These are phyloP conservation scores for Trichonephila clavata DNA, from an alignment of 1,140 invertebrate genomes.

Conservation along the genomic window DNA sequence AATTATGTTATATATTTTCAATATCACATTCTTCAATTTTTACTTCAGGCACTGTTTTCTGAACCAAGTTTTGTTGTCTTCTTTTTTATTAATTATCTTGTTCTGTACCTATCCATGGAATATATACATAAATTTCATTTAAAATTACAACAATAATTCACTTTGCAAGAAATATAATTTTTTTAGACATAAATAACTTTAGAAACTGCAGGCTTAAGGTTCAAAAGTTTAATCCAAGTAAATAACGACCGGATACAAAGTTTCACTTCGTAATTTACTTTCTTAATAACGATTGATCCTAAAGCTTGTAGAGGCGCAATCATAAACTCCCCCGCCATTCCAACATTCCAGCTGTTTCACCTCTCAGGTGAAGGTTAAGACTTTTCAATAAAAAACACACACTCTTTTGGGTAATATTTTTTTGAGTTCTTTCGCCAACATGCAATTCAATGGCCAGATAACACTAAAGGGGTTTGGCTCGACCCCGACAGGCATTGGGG, in stretches of 20 bases:
- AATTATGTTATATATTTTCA: too few species aligned
- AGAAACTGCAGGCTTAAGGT: not conserved
- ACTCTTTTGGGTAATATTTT: constrained; percentile 6
- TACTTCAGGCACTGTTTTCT: too few species aligned
- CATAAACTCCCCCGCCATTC: constrained; percentile 32
- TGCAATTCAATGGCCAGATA: constrained; percentile 13
- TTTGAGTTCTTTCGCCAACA: constrained; percentile 26
- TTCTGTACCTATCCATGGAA: too few species aligned
- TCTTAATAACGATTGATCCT: constrained; percentile 16
- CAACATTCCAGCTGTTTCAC: constrained; percentile 17
- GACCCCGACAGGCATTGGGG: not conserved
- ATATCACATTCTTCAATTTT: too few species aligned
- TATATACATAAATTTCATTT: too few species aligned
- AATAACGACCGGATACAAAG: not conserved
- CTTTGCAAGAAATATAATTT: too few species aligned
- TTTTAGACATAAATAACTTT: too few species aligned
- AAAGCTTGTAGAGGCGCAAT: not conserved
- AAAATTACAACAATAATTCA: too few species aligned
- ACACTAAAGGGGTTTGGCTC: constrained; percentile 37
- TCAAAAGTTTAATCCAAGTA: not conserved
- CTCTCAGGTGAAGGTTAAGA: constrained; percentile 21
- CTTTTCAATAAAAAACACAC: constrained; percentile 23
- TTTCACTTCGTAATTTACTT: not conserved
- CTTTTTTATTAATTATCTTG: too few species aligned
- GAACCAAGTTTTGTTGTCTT: too few species aligned